Evolutionary conservation across 1,140 invertebrate genomes (phyloP), one percentile per base, ranked within the genome.

Genomic region (Trichonephila clavipes): DNA sequence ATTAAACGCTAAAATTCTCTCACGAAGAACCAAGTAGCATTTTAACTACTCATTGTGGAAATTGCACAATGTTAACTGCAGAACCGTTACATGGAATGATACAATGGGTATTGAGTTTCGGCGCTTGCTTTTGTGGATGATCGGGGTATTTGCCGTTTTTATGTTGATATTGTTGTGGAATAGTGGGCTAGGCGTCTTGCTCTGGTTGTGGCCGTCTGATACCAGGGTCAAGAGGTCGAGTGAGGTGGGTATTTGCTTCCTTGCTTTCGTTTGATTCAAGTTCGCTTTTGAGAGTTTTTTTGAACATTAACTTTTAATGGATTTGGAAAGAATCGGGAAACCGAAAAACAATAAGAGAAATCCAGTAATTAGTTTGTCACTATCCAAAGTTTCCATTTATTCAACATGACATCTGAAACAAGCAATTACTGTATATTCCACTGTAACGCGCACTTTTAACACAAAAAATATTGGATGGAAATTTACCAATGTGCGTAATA

Each of bases 1-100:
- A 89, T 89, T 89, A 89, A 64, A 51, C 88, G 88, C 62, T 89
- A 72, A 72, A 89, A 89, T 89, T 89, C 88, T 64, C 18, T 72
- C 88, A 89, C 64, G 62, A 69, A 66, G 87, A 88, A 66, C 64
- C 24, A 88, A 69, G 88, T 34, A 69, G 59, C 59, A 51, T 40
- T 89, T 89, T 89, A 89, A 89, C 19, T 69, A 72, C 64, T 72
- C 64, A 69, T 66, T 66, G 88, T 89, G 66, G 34, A 59, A 72
- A 72, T 72, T 89, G 62, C 66, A 69, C 62, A 69, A 89, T 87
- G 85, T 59, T 87, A 62, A 62, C 66, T 40, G 40, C 40, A 58
- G 62, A 69, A 89, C 88, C 88, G 88, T 69, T 72, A 89, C 88
- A 89, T 62, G 7, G 18, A n/a, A n/a, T 34, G 24, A 82, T 90